Percentiles rank a stretch among this genome's conserved stretches.
phyloP scores from a whole-genome alignment of 2,888 invertebrate species.

The Cataglyphis livida region DNA sequence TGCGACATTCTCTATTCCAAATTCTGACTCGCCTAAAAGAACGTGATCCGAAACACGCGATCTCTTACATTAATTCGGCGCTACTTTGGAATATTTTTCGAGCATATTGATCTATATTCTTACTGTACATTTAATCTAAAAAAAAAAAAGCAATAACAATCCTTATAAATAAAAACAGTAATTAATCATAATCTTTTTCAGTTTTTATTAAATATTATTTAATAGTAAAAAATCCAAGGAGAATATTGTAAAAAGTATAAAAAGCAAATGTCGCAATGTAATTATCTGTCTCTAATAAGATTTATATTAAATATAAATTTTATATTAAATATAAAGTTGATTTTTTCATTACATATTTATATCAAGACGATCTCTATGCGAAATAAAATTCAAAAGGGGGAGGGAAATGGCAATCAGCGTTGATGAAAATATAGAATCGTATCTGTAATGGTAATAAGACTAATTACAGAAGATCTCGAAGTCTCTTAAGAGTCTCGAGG shows the following conservation, averaged over 20 bases:
- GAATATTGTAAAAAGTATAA: background rate
- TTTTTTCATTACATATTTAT: background rate
- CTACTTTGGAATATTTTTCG: conserved; percentile 29
- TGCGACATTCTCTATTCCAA: conserved; percentile 31
- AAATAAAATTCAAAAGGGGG: conserved; percentile 35
- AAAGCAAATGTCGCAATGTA: conserved; percentile 1
- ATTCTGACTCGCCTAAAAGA: conserved; percentile 35
- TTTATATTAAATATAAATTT: conserved; percentile 22
- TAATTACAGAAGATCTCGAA: conserved; percentile 33
- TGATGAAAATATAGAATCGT: conserved; percentile 27
- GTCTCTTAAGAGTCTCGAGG: background rate
- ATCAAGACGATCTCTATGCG: conserved; percentile 8
- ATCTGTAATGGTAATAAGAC: conserved; percentile 25
- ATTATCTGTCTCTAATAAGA: conserved; percentile 35
- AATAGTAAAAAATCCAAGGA: background rate
- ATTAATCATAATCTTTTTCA: background rate
- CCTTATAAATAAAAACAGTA: background rate
- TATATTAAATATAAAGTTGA: background rate
- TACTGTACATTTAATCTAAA: background rate
- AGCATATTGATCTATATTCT: background rate
- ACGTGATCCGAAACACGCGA: conserved; percentile 33
- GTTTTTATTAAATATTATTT: background rate
- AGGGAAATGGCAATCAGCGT: conserved; percentile 24
- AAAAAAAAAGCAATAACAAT: background rate
- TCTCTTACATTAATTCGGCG: conserved; percentile 28